phyloP scores from a whole-genome alignment of 2,797 vertebrate genomes.

The Gallinago solitaria region DNA sequence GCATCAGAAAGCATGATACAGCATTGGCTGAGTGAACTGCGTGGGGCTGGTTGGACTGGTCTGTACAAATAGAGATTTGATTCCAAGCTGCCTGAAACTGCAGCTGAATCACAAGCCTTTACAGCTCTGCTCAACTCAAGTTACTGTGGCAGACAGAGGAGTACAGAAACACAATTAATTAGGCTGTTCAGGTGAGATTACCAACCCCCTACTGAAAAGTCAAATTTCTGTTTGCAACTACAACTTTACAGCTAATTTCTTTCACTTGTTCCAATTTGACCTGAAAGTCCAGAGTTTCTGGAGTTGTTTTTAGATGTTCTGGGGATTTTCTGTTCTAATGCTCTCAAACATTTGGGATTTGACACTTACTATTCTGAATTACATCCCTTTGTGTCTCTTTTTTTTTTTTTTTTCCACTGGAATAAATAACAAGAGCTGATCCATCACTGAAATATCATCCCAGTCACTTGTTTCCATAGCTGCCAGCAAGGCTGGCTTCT shows the following conservation, averaged over 20 bases:
- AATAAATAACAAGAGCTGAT: not conserved
- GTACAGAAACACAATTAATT: not conserved
- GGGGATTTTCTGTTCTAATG: not conserved
- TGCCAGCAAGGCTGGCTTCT: not conserved
- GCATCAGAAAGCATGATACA: not conserved
- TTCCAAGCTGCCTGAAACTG: not conserved
- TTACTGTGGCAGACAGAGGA: not conserved
- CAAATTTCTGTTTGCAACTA: not conserved
- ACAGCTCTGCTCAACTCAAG: not conserved
- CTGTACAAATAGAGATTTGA: not conserved
- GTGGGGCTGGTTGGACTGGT: not conserved
- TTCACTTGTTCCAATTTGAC: not conserved
- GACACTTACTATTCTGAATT: not conserved
- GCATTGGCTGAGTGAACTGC: not conserved
- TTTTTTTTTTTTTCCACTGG: not conserved
- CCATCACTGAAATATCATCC: not conserved
- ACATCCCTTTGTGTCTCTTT: not conserved
- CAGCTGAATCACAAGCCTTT: not conserved
- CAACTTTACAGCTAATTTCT: not conserved
- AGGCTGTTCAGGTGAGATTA: not conserved
- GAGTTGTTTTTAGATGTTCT: not conserved
- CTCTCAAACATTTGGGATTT: not conserved
- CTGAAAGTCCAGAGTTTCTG: not conserved
- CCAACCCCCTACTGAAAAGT: not conserved
- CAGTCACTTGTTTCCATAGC: not conserved